Conservation (phyloP, 2,888 invertebrate genomes). For the Chirona hameri region DNA sequence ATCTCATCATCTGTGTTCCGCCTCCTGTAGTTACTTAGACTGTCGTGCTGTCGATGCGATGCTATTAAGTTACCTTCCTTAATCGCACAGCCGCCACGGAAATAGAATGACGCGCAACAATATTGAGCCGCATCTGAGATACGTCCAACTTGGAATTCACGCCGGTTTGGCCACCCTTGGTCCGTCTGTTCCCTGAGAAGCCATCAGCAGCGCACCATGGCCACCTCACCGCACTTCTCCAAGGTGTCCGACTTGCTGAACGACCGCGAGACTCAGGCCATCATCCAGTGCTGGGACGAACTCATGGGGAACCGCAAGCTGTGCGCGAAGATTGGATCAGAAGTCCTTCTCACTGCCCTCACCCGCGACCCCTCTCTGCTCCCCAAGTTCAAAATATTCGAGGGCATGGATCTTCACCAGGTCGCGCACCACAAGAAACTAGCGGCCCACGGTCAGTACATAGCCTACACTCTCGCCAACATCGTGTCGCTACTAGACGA, state of each 20-base stretch:
- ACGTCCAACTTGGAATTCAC: no score
- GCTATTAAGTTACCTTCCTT: no score
- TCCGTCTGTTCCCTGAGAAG: no score
- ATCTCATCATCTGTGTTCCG: no score
- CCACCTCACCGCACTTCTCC: not conserved
- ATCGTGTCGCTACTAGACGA: not conserved
- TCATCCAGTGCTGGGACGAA: not conserved
- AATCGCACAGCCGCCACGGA: no score
- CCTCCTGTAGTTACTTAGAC: no score
- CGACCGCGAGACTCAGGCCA: not conserved
- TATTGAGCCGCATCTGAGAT: no score
- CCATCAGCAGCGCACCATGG: not conserved
- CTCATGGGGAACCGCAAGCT: not conserved
- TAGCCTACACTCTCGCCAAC: constrained; percentile 1
- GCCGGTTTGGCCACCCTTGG: no score
- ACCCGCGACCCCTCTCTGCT: not conserved
- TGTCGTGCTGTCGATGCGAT: no score
- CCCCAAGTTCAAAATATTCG: not conserved
- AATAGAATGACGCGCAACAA: no score
- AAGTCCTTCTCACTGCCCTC: not conserved
- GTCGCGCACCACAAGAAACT: not conserved
- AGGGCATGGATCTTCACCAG: not conserved
- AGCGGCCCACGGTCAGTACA: not conserved
- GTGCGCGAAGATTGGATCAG: not conserved
- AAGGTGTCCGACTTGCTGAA: not conserved